Conservation (phyloP, 2,113 vertebrate species). For the Thamnophis sirtalis region DNA sequence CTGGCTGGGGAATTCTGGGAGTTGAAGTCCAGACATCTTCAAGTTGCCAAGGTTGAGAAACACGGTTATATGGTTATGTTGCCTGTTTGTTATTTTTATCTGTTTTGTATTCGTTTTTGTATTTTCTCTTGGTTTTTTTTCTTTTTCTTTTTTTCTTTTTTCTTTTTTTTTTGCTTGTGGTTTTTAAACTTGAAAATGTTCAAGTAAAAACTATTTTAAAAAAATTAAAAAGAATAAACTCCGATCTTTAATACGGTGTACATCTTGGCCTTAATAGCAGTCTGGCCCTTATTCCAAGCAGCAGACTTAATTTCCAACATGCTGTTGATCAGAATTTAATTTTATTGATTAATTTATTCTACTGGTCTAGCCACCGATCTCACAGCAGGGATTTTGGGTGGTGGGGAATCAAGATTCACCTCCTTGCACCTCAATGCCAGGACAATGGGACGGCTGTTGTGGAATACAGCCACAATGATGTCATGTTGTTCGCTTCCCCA, state of each 20-base stretch:
- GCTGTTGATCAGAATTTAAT: not conserved
- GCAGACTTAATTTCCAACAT: not conserved
- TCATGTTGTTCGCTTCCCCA: not conserved
- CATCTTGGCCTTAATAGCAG: not conserved
- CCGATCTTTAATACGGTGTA: not conserved
- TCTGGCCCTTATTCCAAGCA: not conserved
- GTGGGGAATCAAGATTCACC: not conserved
- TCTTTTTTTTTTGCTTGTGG: no score
- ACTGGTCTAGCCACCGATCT: not conserved
- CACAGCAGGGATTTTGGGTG: not conserved
- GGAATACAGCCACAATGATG: not conserved
- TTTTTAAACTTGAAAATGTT: no score
- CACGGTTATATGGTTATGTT: no score
- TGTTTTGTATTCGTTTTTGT: no score
- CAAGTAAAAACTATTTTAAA: no score
- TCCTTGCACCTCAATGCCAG: not conserved
- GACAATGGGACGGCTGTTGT: not conserved
- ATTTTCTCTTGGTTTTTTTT: no score
- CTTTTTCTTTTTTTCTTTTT: no score
- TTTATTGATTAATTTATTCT: not conserved
- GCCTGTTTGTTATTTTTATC: no score
- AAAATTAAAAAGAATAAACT: not conserved
- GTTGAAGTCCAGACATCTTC: no score
- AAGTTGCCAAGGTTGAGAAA: no score
- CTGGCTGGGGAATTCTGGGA: no score